A percentile compares a stretch with the other conserved stretches of the same genome.
These are phyloP conservation scores for Watsonalla cultraria DNA, from an alignment of 2,888 invertebrate species.

Conservation along the genomic window DNA sequence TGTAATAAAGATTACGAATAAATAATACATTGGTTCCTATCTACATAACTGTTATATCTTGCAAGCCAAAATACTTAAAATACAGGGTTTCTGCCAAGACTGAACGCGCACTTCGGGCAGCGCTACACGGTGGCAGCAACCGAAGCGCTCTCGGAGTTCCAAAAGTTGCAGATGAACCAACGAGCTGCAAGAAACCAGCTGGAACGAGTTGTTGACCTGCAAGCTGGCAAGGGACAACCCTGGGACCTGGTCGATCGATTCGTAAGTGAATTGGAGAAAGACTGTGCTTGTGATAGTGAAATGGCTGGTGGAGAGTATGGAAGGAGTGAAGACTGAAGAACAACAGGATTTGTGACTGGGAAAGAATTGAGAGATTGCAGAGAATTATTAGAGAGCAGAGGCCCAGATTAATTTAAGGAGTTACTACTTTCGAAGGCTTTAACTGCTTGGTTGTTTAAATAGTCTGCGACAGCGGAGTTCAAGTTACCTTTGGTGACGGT, in stretches of 20 bases:
- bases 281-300: slow-evolving; percentile 8
- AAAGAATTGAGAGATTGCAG: slow-evolving; percentile 1
- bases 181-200: slow-evolving; percentile 79
- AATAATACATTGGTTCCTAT: no score
- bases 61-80: slow-evolving; percentile 16
- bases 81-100: slow-evolving; percentile 83
- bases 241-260: slow-evolving; percentile 80
- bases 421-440: slow-evolving; percentile 1
- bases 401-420: no score
- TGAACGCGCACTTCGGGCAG: slow-evolving; percentile 83
- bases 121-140: slow-evolving; percentile 85
- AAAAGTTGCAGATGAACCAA: slow-evolving; percentile 79
- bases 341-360: slow-evolving; percentile 21
- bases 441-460: slow-evolving; percentile 15
- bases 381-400: not conserved
- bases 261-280: slow-evolving; percentile 56
- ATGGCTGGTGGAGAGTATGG: slow-evolving; percentile 11
- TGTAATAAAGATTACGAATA: no score
- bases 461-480: slow-evolving; percentile 84
- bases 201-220: slow-evolving; percentile 77
- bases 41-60: slow-evolving; percentile 5
- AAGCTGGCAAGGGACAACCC: slow-evolving; percentile 81
- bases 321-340: slow-evolving; percentile 31
- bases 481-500: slow-evolving; percentile 83
- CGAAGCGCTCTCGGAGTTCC: slow-evolving; percentile 85